Evolutionary conservation across 2,888 invertebrate genomes (phyloP).

Genomic region (Glyphotaelius pellucidus): DNA sequence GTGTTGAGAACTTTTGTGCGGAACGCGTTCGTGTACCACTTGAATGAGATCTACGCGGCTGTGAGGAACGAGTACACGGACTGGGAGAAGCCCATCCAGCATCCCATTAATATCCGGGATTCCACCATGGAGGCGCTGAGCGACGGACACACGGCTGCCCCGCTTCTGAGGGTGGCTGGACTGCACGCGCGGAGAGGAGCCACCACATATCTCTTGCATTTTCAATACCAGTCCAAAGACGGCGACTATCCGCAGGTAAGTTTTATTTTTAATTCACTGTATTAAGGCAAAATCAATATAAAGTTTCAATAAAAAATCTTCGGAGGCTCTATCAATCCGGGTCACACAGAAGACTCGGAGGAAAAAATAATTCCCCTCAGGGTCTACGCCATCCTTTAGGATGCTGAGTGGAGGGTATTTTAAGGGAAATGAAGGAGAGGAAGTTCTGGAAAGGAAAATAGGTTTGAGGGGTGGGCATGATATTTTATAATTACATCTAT

Average conservation of each 20-base stretch:
- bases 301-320: too few relatives aligned
- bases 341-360: too few relatives aligned
- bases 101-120: conserved; percentile 90
- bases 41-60: conserved; percentile 92
- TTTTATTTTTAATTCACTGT: neutral
- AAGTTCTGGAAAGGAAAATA: too few relatives aligned
- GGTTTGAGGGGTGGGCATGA: too few relatives aligned
- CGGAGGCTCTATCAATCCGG: too few relatives aligned
- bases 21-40: conserved; percentile 92
- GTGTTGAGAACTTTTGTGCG: conserved; percentile 88
- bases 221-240: conserved; percentile 87
- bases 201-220: conserved; percentile 87
- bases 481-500: too few relatives aligned
- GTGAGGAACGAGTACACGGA: conserved; percentile 94
- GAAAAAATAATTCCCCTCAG: too few relatives aligned
- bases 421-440: too few relatives aligned
- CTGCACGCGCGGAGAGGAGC: conserved; percentile 85
- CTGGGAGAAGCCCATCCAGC: conserved; percentile 91
- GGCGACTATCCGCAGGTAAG: conserved; percentile 84
- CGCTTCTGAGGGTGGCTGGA: conserved; percentile 83
- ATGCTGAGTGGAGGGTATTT: too few relatives aligned
- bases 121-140: conserved; percentile 90
- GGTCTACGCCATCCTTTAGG: too few relatives aligned
- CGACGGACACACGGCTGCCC: conserved; percentile 90
- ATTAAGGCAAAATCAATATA: neutral